phyloP scores from a whole-genome alignment of 53 echinoderm and acorn worm species.

The Echinarachnius parma region DNA sequence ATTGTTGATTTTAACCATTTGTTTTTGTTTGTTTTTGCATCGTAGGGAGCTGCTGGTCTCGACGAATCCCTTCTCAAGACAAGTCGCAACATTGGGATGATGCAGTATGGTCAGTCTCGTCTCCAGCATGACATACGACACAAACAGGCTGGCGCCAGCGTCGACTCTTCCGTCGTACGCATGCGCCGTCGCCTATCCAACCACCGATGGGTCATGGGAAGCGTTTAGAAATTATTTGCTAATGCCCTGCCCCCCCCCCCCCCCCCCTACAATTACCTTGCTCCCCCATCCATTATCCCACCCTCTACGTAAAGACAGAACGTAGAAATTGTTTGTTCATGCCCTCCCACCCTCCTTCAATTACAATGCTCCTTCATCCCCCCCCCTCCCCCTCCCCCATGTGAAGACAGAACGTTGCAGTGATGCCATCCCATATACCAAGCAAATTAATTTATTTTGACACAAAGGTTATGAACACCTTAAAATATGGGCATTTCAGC shows the following conservation, averaged over 20 bases:
- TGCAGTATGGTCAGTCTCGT: conserved; percentile 77
- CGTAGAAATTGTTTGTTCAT: too few species aligned
- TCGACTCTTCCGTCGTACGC: conserved; percentile 91
- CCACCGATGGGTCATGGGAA: conserved; percentile 99
- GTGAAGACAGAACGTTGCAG: too few species aligned
- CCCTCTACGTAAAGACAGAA: too few species aligned
- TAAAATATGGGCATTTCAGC: too few species aligned
- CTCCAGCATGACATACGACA: conserved; percentile 93
- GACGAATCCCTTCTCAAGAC: conserved; percentile 87
- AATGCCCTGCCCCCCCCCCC: background rate
- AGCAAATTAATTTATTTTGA: too few species aligned
- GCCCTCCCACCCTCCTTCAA: background rate
- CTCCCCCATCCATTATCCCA: background rate
- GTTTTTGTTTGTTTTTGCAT: too few species aligned
- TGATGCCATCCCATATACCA: too few species aligned
- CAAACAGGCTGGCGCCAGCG: conserved; percentile 81
- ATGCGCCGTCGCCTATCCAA: conserved; percentile 97
- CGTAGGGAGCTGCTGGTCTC: conserved; percentile 95
- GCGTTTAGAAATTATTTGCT: conserved; percentile 53
- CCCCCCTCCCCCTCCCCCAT: background rate
- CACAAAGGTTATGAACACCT: too few species aligned
- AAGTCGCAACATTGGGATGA: conserved; percentile 89
- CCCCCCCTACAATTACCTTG: background rate
- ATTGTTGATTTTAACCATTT: too few species aligned
- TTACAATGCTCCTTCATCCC: background rate